phyloP scores from a whole-genome alignment of 35 echinoderm and acorn worm species.

The Amphiura filiformis region DNA sequence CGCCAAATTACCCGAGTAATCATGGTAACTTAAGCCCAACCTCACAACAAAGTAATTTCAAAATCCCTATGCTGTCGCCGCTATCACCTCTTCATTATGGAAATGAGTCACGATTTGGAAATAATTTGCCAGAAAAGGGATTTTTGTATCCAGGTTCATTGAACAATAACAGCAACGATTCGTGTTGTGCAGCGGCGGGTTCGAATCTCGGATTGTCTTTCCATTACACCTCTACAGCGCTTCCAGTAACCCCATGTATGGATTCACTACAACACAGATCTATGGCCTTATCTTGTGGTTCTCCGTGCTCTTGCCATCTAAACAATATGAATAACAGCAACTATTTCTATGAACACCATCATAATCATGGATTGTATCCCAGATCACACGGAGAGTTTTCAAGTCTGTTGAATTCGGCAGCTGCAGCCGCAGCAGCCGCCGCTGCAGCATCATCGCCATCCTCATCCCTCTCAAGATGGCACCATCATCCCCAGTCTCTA shows the following conservation, averaged over 20 bases:
- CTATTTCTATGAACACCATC: slow-evolving; percentile 2
- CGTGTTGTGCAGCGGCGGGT: too few species aligned
- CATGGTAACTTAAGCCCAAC: not conserved
- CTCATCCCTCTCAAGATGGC: slow-evolving; percentile 20
- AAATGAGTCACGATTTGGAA: not conserved
- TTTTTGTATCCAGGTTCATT: not conserved
- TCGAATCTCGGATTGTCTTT: not conserved
- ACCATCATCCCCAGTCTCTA: not conserved
- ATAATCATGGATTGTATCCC: slow-evolving; percentile 17
- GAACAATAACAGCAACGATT: not conserved
- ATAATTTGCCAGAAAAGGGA: not conserved
- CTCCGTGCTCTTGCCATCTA: not conserved
- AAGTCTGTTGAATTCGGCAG: slow-evolving; percentile 7
- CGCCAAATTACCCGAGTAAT: not conserved
- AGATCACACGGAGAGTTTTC: slow-evolving; percentile 6
- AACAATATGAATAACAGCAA: not conserved
- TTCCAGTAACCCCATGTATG: not conserved
- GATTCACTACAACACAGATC: not conserved
- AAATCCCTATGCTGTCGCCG: slow-evolving; percentile 1
- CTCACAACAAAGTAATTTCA: not conserved
- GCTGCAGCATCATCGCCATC: not conserved
- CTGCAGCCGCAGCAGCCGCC: not conserved
- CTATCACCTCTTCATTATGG: not conserved
- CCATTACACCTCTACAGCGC: not conserved
- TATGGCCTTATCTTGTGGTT: not conserved